Evolutionary conservation across 2,888 invertebrate genomes (phyloP).

Genomic region (Patella depressa): DNA sequence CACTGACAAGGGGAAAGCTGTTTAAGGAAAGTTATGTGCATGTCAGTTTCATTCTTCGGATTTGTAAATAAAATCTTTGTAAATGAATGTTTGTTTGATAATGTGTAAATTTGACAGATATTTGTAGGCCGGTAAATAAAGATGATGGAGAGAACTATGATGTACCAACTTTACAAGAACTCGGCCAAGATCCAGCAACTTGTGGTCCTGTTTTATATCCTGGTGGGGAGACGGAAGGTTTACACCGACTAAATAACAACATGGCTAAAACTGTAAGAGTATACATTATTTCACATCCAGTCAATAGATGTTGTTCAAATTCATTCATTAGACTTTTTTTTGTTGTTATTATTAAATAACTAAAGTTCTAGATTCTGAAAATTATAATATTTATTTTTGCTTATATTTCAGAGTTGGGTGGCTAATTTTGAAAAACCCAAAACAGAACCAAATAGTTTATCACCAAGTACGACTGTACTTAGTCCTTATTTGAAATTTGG

Average conservation of each 20-base stretch:
- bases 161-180: constrained; percentile 74
- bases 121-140: constrained; percentile 75
- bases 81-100: neutral
- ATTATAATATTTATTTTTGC: no score
- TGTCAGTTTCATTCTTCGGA: neutral
- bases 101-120: constrained; percentile 37
- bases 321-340: no score
- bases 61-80: neutral
- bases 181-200: constrained; percentile 72
- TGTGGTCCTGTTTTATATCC: constrained; percentile 80
- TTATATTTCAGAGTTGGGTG: constrained; percentile 80
- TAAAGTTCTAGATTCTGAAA: no score
- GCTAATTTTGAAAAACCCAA: constrained; percentile 88
- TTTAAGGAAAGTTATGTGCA: no score
- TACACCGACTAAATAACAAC: constrained; percentile 79
- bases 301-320: no score
- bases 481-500: constrained; percentile 90
- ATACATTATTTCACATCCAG: neutral
- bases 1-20: no score
- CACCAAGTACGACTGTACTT: constrained; percentile 86
- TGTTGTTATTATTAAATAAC: no score
- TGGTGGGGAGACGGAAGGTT: constrained; percentile 82
- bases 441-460: constrained; percentile 87
- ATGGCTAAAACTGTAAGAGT: constrained; percentile 64
- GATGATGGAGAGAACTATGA: constrained; percentile 71